Base-by-base conservation (phyloP, 53 echinoderm and acorn worm species). In the Arbacia lixula region DNA sequence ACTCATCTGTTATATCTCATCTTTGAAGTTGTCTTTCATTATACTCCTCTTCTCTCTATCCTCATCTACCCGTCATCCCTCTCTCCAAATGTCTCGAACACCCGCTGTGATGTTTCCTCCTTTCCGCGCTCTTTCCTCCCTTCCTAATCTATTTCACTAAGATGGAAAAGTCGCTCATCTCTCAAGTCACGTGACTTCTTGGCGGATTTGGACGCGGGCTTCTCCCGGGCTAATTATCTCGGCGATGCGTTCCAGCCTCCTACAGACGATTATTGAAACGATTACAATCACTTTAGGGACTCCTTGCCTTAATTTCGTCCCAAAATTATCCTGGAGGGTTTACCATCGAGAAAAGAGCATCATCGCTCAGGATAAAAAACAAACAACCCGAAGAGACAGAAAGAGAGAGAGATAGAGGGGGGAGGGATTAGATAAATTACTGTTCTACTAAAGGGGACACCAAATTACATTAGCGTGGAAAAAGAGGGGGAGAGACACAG, bases 391-490 rank as follows among this genome's bases (percentile, higher is more conserved):
- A 46, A 46, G 46, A 14, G 14, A 14, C 46, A 46, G 46, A 46
- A 14, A 14, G 46, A 71, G 39, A 71, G 46, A 38, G 39, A 71
- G 39, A 40, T 29, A 71, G 14, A 16, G 46, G 39, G 19, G 11
- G 46, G 42, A 43, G 27, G 42, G 71, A 71, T 71, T 29, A 71
- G 46, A 5, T 28, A 43, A 75, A 53, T 53, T 37, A 40, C 55
- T 53, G 75, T 75, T 53, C 31, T 75, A 75, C 75, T 53, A 75
- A 54, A 75, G 75, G 75, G 75, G 75, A 75, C 75, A 75, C 75
- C 75, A 75, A 75, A 75, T 75, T 75, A 36, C 75, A 55, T 75
- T 75, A 75, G 75, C 35, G 54, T 38, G 66, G 66, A 38, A 3
- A 66, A 66, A 66, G 35, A 66, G 38, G 37, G n/a, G n/a, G n/a